A percentile compares a stretch with the other conserved stretches of the same genome.
These are phyloP conservation scores for Scaptomyza polygonia DNA, from an alignment of 2,888 invertebrate genomes.

Conservation along the genomic window DNA sequence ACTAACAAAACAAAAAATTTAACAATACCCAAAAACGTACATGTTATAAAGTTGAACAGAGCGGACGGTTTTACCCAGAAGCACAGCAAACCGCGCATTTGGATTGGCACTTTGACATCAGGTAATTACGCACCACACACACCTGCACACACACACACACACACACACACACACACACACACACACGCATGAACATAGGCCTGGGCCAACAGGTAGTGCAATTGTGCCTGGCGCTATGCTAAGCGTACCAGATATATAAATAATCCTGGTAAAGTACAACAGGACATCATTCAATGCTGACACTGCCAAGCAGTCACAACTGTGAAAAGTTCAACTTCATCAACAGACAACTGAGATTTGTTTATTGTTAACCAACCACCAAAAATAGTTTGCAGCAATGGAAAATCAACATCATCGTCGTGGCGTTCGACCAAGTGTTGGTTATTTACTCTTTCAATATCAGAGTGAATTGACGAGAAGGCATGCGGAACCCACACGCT, in stretches of 20 bases:
- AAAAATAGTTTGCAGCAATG: conserved; percentile 4
- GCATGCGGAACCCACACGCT: conserved; percentile 55
- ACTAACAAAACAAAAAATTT: neutral
- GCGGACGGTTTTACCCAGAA: conserved; percentile 46
- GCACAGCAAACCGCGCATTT: conserved; percentile 1
- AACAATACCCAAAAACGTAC: neutral
- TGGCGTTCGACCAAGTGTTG: conserved; percentile 58
- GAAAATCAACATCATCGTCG: conserved; percentile 50
- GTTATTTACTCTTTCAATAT: conserved; percentile 70
- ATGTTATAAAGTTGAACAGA: neutral
- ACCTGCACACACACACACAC: conserved; percentile 10
- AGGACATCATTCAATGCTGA: conserved; percentile 71
- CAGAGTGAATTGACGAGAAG: conserved; percentile 70
- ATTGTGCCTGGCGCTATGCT: neutral
- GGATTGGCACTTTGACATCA: conserved; percentile 35
- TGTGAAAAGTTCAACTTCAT: neutral
- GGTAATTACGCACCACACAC: conserved; percentile 65
- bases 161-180: conserved; percentile 19
- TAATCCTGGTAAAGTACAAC: conserved; percentile 59
- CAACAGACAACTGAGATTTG: neutral
- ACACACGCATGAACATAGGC: too few relatives aligned
- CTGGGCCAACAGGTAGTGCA: conserved; percentile 38
- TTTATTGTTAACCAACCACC: neutral
- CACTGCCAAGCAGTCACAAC: conserved; percentile 50
- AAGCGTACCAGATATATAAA: conserved; percentile 66